Base-by-base conservation (phyloP, 2,888 invertebrate species). In the Caenorhabditis japonica region DNA sequence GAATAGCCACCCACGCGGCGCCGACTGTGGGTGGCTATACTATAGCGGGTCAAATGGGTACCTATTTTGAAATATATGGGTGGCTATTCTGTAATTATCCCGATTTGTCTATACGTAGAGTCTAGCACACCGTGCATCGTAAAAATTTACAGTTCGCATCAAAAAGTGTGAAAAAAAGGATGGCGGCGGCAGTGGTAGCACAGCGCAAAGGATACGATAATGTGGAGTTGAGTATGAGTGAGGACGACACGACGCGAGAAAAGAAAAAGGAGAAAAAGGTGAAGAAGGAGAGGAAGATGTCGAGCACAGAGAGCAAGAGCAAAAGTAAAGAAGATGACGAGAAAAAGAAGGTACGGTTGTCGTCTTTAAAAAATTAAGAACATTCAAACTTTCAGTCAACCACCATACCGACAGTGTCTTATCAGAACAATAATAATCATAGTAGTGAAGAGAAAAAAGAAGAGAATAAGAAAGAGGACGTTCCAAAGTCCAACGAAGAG, bases 201-300 rank as follows among this genome's bases (percentile, higher is more conserved):
- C 55, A 64, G 41, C 47, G 64, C 33, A 64, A 64, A 64, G 64
- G 64, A 10, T 64, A 64, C 34, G 64, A 64, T 49, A 64, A 56
- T 34, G 64, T 64, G 33, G 64, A 64, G 10, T 47, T 64, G 55
- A 64, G 64, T 56, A 17, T 64, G 47, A 64, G 55, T 41, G 64
- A 64, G 10, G 55, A 64, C 39, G 64, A 64, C 17, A 53, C 53
- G 15, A 44, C 38, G 33, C 38, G 30, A 21, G 43, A 53, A 13
- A 25, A 43, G 21, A 49, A 55, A 30, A 39, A 34, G 55, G 47
- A 47, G 33, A 23, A 10, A 13, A 53, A 53, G 44, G 30, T 33
- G 39, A 64, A 64, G 21, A 39, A 46, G 23, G 55, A 53, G 39
- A 56, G 39, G 47, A 53, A 41, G 43, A 49, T 25, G 10, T 44